A percentile compares a stretch with the other conserved stretches of the same genome.
Evolutionary conservation across 2,797 vertebrate genomes (phyloP).

Genomic region (Meriones psammophilus): DNA sequence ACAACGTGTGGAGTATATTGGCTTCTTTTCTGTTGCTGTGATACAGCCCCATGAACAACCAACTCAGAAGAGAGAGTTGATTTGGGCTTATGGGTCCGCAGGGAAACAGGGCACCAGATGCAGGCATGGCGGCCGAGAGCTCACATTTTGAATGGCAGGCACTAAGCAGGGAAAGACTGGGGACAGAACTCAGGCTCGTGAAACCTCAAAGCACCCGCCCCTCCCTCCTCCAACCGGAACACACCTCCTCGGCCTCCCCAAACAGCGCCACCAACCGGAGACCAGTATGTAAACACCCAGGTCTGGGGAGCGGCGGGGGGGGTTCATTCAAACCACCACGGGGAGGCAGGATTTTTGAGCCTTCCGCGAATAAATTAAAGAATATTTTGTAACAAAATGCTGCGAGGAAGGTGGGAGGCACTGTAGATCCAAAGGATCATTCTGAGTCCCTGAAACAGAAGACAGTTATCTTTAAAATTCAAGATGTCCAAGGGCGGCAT

Average conservation of each 20-base stretch:
- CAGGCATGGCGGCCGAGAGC: background rate
- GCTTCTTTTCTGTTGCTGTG: background rate
- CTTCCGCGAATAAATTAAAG: conserved; percentile 63
- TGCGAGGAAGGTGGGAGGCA: background rate
- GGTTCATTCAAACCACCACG: background rate
- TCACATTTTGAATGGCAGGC: background rate
- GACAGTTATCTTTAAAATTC: conserved; percentile 40
- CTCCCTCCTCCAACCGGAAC: background rate
- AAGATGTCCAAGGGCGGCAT: too few relatives aligned
- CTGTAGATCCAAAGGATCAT: background rate
- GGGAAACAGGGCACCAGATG: too few relatives aligned
- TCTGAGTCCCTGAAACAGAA: conserved; percentile 33
- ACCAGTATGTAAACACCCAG: background rate
- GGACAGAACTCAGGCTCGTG: background rate
- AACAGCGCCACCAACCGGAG: background rate
- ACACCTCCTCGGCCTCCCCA: background rate
- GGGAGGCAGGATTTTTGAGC: conserved; percentile 44
- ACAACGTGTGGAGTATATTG: conserved; percentile 25
- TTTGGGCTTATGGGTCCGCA: background rate
- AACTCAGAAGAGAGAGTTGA: background rate
- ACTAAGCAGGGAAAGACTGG: background rate
- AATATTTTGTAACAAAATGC: conserved; percentile 39
- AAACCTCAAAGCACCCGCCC: background rate
- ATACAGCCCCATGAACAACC: background rate
- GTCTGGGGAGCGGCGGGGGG: background rate